phyloP scores from a whole-genome alignment of 1,140 invertebrate genomes.

The Aphidius gifuensis region DNA sequence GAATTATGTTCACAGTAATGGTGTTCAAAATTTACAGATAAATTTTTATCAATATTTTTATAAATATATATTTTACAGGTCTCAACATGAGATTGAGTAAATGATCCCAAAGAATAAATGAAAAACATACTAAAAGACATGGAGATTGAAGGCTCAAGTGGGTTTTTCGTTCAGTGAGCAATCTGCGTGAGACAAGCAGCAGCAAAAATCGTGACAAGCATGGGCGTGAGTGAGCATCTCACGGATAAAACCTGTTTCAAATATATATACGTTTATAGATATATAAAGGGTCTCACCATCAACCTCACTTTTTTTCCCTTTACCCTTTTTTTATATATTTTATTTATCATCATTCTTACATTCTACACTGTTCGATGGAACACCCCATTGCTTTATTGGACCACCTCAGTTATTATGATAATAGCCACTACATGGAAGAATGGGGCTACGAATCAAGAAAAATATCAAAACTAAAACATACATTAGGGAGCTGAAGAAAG shows the following conservation, averaged over 20 bases:
- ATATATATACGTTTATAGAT: background rate
- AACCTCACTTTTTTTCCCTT: background rate
- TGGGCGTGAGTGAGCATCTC: slow-evolving; percentile 29
- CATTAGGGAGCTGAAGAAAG: background rate
- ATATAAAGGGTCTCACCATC: slow-evolving; percentile 1
- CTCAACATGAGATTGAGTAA: background rate
- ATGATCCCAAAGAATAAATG: slow-evolving; percentile 8
- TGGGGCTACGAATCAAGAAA: slow-evolving; percentile 4
- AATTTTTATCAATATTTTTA: too few relatives aligned
- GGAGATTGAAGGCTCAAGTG: slow-evolving; percentile 9
- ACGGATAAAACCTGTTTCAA: slow-evolving; percentile 37
- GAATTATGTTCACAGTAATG: too few relatives aligned
- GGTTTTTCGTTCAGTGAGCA: slow-evolving; percentile 7
- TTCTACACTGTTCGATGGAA: slow-evolving; percentile 25
- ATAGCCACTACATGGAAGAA: slow-evolving; percentile 18
- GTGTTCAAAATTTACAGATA: too few relatives aligned
- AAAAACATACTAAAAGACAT: slow-evolving; percentile 3
- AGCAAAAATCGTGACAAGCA: slow-evolving; percentile 36
- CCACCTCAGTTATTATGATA: slow-evolving; percentile 40
- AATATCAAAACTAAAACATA: background rate
- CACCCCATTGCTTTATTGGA: slow-evolving; percentile 33
- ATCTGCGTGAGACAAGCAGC: slow-evolving; percentile 10
- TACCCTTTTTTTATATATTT: background rate
- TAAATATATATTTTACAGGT: too few relatives aligned
- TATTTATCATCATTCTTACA: too few relatives aligned